phyloP scores from a whole-genome alignment of 2,888 invertebrate genomes.

The Tetramorium bicarinatum region DNA sequence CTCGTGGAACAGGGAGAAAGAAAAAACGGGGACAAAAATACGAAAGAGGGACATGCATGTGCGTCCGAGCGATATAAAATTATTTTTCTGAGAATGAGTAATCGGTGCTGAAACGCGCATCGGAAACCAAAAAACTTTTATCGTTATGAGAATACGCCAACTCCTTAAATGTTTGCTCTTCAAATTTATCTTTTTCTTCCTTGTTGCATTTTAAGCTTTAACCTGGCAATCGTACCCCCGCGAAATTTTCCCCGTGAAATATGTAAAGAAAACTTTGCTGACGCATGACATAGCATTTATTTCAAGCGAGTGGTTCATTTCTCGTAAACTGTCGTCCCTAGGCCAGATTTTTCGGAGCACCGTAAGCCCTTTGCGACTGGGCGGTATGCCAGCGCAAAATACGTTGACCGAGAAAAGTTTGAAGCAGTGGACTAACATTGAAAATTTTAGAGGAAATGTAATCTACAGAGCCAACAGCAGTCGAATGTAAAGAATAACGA shows the following conservation, averaged over 20 bases:
- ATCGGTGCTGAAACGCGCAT: not conserved
- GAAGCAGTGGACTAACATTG: not conserved
- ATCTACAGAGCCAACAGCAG: not conserved
- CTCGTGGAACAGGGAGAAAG: not conserved
- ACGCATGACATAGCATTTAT: slow-evolving; percentile 14
- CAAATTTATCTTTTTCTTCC: not conserved
- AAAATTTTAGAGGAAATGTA: slow-evolving; percentile 29
- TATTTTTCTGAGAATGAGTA: not conserved
- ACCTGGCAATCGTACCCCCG: not conserved
- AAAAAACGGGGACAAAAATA: not conserved
- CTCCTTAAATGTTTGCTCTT: not conserved
- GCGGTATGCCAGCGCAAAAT: slow-evolving; percentile 18
- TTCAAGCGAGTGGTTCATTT: slow-evolving; percentile 7
- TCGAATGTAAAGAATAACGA: not conserved
- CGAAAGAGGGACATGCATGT: not conserved
- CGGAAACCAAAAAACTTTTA: not conserved
- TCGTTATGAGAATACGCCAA: not conserved
- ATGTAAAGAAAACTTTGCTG: not conserved
- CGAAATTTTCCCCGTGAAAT: not conserved
- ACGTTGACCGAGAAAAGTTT: slow-evolving; percentile 10
- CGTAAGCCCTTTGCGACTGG: slow-evolving; percentile 7
- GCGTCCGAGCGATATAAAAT: not conserved
- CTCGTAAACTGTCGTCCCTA: not conserved
- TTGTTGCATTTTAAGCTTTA: slow-evolving; percentile 7
- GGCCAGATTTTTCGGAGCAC: slow-evolving; percentile 11